Base-by-base conservation (phyloP, 2,888 invertebrate species). In the Brachyptera putata region DNA sequence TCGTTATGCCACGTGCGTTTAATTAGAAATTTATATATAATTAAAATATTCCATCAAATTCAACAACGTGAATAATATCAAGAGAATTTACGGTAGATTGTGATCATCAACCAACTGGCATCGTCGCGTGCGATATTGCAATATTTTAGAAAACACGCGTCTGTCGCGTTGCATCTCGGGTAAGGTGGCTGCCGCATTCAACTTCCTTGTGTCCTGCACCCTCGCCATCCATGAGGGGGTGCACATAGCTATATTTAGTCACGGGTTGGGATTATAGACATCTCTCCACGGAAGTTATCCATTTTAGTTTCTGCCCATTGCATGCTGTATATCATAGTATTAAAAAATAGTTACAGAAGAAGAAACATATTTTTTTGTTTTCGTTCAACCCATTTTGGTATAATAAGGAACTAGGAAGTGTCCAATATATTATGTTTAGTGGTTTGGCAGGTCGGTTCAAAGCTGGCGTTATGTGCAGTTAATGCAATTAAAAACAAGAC, bases 401-500 rank as follows among this genome's bases (percentile, higher is more conserved):
- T 9, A 34, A 50, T 34, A 50, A 24, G 3, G 18, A 50, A 53
- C 53, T 22, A 30, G 53, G 53, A 53, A 53, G 30, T 53, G 53
- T 36, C 53, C 53, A 53, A 53, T 53, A 53, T 53, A 53, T 53
- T 53, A 53, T 30, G 30, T 53, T 53, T 36, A 53, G 34, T 34
- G 49, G 21, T 53, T 22, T 36, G 53, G 34, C 36, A 25, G 11
- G 14, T 14, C 1, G 13, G 49, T 50, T 22, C 24, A 26, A 50
- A 16, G 24, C 26, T 50, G 49, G 26, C 49, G 14, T 24, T 16
- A 50, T n/a, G 16, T 25, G 26, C 49, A 22, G 24, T 36, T 30
- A 53, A 53, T 43, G 43, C 21, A 43, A 43, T 43, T 43, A 43
- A 18, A 21, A 43, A n/a, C 3, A 43, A 18, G 14, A 21, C 18